These are phyloP conservation scores for Myoxocephalus aenaeus DNA, from an alignment of 2,797 vertebrate species.

Conservation along the genomic window DNA sequence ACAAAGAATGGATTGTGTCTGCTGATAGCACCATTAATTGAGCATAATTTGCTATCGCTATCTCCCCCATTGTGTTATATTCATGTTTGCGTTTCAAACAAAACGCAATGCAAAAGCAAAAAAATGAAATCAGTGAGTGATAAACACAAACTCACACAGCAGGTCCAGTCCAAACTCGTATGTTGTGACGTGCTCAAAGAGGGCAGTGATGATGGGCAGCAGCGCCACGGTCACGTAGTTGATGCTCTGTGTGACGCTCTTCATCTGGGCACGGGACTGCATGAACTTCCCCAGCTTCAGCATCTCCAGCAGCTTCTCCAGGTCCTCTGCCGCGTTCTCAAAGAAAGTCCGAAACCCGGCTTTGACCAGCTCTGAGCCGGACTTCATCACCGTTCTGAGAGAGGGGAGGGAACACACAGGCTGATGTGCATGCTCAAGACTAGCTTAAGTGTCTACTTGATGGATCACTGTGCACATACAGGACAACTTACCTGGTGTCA, in stretches of 20 bases:
- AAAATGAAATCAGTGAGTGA: background rate
- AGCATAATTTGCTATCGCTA: background rate
- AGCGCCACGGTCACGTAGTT: conserved; percentile 95
- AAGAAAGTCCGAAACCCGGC: conserved; percentile 93
- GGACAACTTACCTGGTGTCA: conserved; percentile 90
- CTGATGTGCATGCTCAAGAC: background rate
- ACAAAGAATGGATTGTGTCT: background rate
- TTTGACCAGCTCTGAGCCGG: conserved; percentile 96
- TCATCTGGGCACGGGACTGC: conserved; percentile 96
- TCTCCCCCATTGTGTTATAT: background rate
- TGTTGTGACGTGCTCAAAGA: conserved; percentile 94
- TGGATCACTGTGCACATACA: too few species aligned
- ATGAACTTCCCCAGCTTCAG: conserved; percentile 96
- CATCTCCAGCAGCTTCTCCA: conserved; percentile 96
- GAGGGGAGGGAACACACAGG: background rate
- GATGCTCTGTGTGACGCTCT: conserved; percentile 96
- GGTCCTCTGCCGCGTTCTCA: conserved; percentile 96
- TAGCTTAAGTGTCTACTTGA: background rate
- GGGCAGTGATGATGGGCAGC: conserved; percentile 93
- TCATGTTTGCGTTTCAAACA: background rate
- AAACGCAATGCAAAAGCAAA: background rate
- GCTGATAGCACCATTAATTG: background rate
- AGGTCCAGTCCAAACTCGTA: conserved; percentile 91
- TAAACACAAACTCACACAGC: conserved; percentile 86
- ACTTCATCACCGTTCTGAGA: conserved; percentile 97